Evolutionary conservation across 92 coral and sea anemone genomes (phyloP), one percentile per base, ranked within the genome.

Genomic region (Porites evermanni): DNA sequence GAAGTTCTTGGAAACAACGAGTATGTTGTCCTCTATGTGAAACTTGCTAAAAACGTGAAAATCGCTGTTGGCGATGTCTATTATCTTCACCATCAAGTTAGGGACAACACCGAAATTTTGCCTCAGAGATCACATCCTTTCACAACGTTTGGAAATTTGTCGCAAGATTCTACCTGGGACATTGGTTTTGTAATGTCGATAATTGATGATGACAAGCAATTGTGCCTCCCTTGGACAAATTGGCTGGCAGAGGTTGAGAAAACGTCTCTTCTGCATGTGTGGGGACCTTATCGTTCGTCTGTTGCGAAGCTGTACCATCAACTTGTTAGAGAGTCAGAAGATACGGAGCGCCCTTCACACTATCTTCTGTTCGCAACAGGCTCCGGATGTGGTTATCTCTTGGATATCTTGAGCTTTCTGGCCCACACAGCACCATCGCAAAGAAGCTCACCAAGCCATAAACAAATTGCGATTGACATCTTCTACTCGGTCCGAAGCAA

Each of bases 251-350:
- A 76, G 16, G 81, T 10, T 52, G 79, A 86, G 1, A 52, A 74
- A 8, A 29, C 67, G 14, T 21, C 1, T 7, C 18, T 70, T 23
- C 61, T 89, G 56, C 86, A 79, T n/a, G 32, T 74, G 12, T 89
- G 93, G 90, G 90, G 93, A 12, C 93, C 93, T 53, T 89, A 89
- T 60, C 93, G 93, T 24, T 89, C 93, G 11, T 72, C 93, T 12
- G 93, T 89, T n/a, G 66, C 74, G 74, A 81, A 74, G 63, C 74
- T 89, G 53, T 80, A 79, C 53, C 11, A 68, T 19, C 72, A 51
- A 53, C 79, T 89, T 21, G 13, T 21, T 52, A 54, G 44, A 26
- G 81, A 71, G 29, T 44, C 79, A 72, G 76, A 64, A 29, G 44
- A 12, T 1, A 13, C 12, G 65, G 81, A 53, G 21, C 14, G 90